A percentile compares a stretch with the other conserved stretches of the same genome.
Evolutionary conservation across 2,797 vertebrate genomes (phyloP).

Genomic region (Notolepis coatsorum): DNA sequence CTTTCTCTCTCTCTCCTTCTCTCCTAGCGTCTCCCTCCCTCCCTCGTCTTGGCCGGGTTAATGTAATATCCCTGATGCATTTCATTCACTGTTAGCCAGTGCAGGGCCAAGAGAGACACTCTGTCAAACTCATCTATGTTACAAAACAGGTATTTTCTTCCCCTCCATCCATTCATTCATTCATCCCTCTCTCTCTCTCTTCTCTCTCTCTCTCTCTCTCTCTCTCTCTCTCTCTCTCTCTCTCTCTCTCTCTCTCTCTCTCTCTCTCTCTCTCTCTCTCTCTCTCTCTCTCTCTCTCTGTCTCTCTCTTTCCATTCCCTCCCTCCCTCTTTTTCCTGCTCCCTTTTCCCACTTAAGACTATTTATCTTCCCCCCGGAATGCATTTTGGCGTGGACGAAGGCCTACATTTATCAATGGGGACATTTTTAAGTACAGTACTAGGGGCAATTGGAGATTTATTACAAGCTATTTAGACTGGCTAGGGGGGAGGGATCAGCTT

Average conservation of each 20-base stretch:
- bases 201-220: background rate
- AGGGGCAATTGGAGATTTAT: slow-evolving; percentile 65
- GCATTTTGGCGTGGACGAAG: slow-evolving; percentile 64
- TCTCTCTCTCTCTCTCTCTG: slow-evolving; percentile 6
- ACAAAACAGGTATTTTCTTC: slow-evolving; percentile 66
- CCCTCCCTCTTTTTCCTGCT: slow-evolving; percentile 8
- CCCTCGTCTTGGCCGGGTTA: slow-evolving; percentile 47
- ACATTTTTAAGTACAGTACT: slow-evolving; percentile 71
- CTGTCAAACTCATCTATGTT: slow-evolving; percentile 74
- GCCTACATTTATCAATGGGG: slow-evolving; percentile 71
- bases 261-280: too few relatives aligned
- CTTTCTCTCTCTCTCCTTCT: slow-evolving; percentile 12
- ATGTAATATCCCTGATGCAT: slow-evolving; percentile 75
- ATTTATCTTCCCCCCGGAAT: slow-evolving; percentile 70
- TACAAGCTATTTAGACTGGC: slow-evolving; percentile 61
- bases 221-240: background rate
- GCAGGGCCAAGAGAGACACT: slow-evolving; percentile 67
- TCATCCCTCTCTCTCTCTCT: background rate
- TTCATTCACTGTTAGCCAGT: slow-evolving; percentile 74
- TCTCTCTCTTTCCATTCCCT: background rate
- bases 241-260: slow-evolving; percentile 6
- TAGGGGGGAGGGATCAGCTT: slow-evolving; percentile 34
- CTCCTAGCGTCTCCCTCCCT: background rate
- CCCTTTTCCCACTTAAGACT: slow-evolving; percentile 33
- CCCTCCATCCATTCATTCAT: background rate